Base-by-base conservation (phyloP, 2,113 vertebrate species). In the Alosa alosa region DNA sequence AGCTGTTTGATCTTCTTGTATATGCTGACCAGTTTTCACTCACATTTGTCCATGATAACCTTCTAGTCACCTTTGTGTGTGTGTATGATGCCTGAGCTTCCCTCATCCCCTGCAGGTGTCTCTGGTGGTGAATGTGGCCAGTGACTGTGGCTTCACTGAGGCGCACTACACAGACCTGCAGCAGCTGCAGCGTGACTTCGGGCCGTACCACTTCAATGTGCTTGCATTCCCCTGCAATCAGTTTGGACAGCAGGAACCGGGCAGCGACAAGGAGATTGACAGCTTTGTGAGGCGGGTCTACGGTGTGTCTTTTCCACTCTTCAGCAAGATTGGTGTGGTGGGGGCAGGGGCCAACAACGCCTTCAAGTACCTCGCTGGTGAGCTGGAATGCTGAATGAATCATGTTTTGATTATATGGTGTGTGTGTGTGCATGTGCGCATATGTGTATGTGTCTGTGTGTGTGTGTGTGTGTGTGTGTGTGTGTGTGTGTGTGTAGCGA, bases 211-310 rank as follows among this genome's bases (percentile, higher is more conserved):
- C 91, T 99, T 99, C 92, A 99, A 99, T 0, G 97, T 99, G 49
- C 94, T 99, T 85, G 98, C 96, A 3, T 99, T 99, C 90, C 98
- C 98, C 9, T 99, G 98, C 94, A 99, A 99, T 92, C 98, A 99
- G 92, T 99, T 99, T 84, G 98, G 98, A 36, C 96, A 98, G 86
- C 98, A 99, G 90, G 98, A 99, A 89, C 97, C 98, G 0, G 97
- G 97, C 86, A 97, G 94, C 45, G 96, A 99, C 92, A 96, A 94
- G 86, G 98, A 99, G 91, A 99, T 99, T 0, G 98, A 99, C 94
- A 97, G 89, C 87, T 99, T 99, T 82, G 97, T 95, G 0, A 96
- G 97, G 0, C 94, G 94, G 25, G 96, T 95, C 85, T 99, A 98
- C 0, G 93, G 94, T 0, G 97, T 94, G 88, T 96, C 98, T 78